Percentiles rank a stretch among this genome's conserved stretches.
phyloP scores from a whole-genome alignment of 2,113 vertebrate genomes.

The Phocoena phocoena region DNA sequence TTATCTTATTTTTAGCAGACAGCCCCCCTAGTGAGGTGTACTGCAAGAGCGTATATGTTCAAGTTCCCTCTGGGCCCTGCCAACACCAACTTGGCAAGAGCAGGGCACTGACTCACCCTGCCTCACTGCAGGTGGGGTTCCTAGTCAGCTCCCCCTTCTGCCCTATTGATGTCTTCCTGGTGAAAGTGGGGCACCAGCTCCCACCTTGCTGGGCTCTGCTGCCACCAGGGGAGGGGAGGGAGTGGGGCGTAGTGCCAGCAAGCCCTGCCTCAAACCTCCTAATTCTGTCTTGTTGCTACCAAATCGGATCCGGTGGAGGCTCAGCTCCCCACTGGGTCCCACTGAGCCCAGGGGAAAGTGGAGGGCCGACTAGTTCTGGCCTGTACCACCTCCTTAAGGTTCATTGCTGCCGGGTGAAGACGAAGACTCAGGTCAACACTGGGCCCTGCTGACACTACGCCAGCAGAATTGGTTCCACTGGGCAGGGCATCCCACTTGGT shows the following conservation, averaged over 20 bases:
- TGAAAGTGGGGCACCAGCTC: background rate
- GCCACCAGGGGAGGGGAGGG: background rate
- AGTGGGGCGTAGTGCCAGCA: background rate
- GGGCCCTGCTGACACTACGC: background rate
- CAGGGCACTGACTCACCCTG: background rate
- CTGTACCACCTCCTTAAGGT: background rate
- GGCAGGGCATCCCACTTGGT: background rate
- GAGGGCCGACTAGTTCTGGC: too few species aligned
- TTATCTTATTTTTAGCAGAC: background rate
- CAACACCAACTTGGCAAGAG: background rate
- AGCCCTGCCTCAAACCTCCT: background rate
- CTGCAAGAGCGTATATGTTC: background rate
- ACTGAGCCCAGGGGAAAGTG: background rate
- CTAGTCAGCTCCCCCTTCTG: background rate
- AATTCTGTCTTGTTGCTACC: background rate
- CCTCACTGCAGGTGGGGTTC: background rate
- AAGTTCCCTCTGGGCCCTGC: background rate
- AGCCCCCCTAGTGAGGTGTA: background rate
- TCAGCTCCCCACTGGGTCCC: background rate
- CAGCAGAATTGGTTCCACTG: background rate
- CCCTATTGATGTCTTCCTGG: background rate
- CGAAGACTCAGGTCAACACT: background rate
- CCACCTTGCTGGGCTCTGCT: background rate
- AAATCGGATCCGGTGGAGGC: background rate
- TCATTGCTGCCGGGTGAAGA: background rate